Evolutionary conservation across 2,888 invertebrate species (phyloP).

Genomic region (Priocnemis perturbator): DNA sequence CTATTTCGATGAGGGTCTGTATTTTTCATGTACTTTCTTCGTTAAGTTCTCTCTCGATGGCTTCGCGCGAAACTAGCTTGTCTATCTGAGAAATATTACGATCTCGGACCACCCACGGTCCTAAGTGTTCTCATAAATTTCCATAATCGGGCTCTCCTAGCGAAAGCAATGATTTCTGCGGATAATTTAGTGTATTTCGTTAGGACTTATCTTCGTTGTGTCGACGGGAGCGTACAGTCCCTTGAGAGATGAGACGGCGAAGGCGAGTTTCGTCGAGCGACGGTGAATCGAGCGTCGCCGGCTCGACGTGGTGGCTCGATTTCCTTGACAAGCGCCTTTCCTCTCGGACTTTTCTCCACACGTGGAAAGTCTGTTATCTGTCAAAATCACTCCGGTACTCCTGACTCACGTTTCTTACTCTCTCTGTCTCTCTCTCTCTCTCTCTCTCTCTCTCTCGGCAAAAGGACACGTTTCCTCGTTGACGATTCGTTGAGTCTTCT

Average conservation of each 20-base stretch:
- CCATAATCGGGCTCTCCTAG: conserved; percentile 42
- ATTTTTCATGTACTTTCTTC: background rate
- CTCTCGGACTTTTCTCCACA: conserved; percentile 16
- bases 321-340: background rate
- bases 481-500: conserved; percentile 39
- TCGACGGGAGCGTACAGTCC: conserved; percentile 8
- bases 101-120: conserved; percentile 15
- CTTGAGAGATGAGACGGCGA: conserved; percentile 9
- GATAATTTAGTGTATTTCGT: background rate
- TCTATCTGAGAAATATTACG: background rate
- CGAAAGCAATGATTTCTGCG: background rate
- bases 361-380: conserved; percentile 5
- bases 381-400: no score
- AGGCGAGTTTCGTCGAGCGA: conserved; percentile 52
- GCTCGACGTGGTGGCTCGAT: conserved; percentile 4
- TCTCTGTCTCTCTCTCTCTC: no score
- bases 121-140: conserved; percentile 64
- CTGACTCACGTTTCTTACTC: background rate
- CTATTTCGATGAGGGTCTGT: background rate
- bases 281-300: conserved; percentile 46
- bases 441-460: background rate
- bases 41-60: background rate
- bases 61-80: background rate
- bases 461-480: background rate
- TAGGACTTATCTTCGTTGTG: conserved; percentile 51